phyloP scores from a whole-genome alignment of 1,140 invertebrate genomes.

The Campoletis sonorensis region DNA sequence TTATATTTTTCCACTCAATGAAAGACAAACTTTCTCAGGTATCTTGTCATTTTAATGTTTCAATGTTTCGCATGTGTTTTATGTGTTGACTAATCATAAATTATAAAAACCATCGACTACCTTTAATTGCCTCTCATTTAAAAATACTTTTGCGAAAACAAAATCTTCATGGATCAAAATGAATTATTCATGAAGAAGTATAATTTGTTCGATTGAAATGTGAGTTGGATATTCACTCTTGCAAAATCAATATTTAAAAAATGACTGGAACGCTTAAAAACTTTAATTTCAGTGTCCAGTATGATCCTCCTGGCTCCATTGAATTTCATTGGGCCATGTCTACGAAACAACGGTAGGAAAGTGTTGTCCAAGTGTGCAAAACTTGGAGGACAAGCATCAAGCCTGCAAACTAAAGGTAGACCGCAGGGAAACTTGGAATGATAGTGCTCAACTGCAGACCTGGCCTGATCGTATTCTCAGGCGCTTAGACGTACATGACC shows the following conservation, averaged over 20 bases:
- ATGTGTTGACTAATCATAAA: too few relatives aligned
- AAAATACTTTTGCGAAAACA: too few relatives aligned
- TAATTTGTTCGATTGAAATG: too few relatives aligned
- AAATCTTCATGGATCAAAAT: too few relatives aligned
- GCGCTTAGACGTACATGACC: conserved; percentile 66
- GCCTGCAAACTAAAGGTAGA: background rate
- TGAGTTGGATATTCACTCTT: too few relatives aligned
- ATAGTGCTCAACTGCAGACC: conserved; percentile 38
- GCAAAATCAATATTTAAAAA: background rate
- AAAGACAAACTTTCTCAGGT: too few relatives aligned
- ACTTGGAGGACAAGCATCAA: background rate
- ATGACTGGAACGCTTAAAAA: background rate
- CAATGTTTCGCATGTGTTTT: too few relatives aligned
- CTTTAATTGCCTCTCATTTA: too few relatives aligned
- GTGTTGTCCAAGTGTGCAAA: conserved; percentile 58
- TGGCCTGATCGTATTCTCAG: conserved; percentile 62
- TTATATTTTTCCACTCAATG: too few relatives aligned
- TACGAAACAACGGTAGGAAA: conserved; percentile 58
- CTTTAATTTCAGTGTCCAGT: background rate
- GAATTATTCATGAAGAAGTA: too few relatives aligned
- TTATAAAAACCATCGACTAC: too few relatives aligned
- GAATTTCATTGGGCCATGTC: conserved; percentile 53
- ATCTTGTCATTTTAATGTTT: too few relatives aligned
- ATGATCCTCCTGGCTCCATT: background rate
- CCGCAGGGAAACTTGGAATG: conserved; percentile 16